phyloP scores from a whole-genome alignment of 2,888 invertebrate species.

The Ichneumoninae sp. region DNA sequence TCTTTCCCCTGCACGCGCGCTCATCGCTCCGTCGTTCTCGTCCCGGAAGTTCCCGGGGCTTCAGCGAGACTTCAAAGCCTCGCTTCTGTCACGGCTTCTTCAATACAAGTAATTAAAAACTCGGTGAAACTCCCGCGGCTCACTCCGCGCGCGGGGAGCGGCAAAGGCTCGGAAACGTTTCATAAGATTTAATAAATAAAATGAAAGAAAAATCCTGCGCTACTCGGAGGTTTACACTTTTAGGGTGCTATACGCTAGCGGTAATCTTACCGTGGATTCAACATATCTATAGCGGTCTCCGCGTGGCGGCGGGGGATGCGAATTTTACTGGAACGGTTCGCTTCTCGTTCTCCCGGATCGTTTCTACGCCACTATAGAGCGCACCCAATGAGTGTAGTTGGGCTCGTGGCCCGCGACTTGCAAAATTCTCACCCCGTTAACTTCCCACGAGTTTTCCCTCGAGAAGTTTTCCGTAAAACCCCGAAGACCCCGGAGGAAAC shows the following conservation, averaged over 20 bases:
- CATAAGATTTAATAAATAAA: conserved; percentile 55
- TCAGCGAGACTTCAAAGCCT: conserved; percentile 38
- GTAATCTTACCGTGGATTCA: neutral
- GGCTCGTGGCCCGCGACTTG: conserved; percentile 13
- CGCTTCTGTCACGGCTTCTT: conserved; percentile 12
- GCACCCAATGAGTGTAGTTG: neutral
- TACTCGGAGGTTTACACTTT: conserved; percentile 25
- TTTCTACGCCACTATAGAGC: conserved; percentile 1
- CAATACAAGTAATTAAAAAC: conserved; percentile 57
- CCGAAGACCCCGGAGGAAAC: conserved; percentile 38
- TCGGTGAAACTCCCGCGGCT: conserved; percentile 11
- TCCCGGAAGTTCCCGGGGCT: conserved; percentile 16
- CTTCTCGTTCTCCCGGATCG: neutral
- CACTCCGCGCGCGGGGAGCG: neutral
- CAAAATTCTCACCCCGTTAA: conserved; percentile 49
- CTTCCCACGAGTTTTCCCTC: conserved; percentile 36
- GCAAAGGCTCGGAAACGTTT: conserved; percentile 28
- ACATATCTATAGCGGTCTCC: conserved; percentile 2
- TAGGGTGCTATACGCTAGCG: neutral
- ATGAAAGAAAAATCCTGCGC: conserved; percentile 32
- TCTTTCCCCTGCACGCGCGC: neutral
- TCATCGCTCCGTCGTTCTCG: conserved; percentile 14
- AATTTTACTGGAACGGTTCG: conserved; percentile 20
- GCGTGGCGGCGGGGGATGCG: conserved; percentile 4
- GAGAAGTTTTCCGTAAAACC: conserved; percentile 35